Percentiles rank a stretch among this genome's conserved stretches.
Conservation (phyloP, 2,797 vertebrate genomes). For the Gallinago nigripennis region DNA sequence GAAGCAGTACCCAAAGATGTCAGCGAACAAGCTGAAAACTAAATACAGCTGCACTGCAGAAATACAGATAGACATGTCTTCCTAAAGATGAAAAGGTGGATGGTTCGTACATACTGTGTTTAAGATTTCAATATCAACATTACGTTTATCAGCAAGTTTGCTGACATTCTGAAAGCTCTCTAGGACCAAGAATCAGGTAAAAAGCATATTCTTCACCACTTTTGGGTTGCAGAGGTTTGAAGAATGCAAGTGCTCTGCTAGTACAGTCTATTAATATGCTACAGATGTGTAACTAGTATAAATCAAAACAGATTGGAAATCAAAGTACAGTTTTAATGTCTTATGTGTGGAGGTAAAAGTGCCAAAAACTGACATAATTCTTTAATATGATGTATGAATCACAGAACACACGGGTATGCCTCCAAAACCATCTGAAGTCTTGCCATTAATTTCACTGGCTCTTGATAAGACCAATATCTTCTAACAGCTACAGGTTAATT, state of each 20-base stretch:
- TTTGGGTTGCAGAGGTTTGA: background rate
- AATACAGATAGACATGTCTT: background rate
- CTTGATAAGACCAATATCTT: background rate
- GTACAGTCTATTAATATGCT: background rate
- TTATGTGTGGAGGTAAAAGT: background rate
- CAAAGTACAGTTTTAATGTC: background rate
- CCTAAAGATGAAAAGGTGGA: background rate
- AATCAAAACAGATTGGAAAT: background rate
- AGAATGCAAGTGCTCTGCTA: background rate
- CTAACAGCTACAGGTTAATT: background rate
- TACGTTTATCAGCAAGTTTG: background rate
- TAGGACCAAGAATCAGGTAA: background rate
- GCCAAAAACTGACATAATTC: background rate
- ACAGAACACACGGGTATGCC: background rate
- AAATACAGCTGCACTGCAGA: background rate
- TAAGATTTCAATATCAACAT: background rate
- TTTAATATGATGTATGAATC: background rate
- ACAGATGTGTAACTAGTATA: background rate
- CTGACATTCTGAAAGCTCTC: background rate
- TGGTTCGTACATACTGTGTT: background rate
- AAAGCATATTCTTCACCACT: background rate
- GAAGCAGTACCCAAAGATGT: background rate
- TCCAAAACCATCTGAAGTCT: background rate
- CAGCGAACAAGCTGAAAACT: background rate
- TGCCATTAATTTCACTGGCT: background rate